Percentiles rank a stretch among this genome's conserved stretches.
Evolutionary conservation across 2,888 invertebrate genomes (phyloP).

Genomic region (Drosophila macrospina): DNA sequence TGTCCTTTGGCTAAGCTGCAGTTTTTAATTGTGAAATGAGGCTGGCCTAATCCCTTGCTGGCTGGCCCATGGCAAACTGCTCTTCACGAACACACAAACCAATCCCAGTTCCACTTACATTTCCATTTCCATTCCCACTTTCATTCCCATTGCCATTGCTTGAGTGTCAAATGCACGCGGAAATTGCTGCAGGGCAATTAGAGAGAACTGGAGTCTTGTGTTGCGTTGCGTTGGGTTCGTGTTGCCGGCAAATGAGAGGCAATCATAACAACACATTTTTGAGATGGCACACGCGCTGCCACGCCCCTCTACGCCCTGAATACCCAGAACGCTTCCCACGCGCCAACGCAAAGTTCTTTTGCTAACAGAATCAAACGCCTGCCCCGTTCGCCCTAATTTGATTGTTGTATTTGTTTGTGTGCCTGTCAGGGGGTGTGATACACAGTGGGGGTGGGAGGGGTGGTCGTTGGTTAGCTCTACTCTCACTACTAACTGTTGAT

Average conservation of each 20-base stretch:
- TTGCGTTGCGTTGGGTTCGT: constrained; percentile 8
- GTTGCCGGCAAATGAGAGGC: constrained; percentile 42
- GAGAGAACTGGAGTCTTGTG: constrained; percentile 4
- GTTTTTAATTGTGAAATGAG: constrained; percentile 76
- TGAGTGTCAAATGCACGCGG: constrained; percentile 68
- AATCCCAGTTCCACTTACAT: constrained; percentile 5
- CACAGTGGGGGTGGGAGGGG: neutral
- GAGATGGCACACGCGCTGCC: constrained; percentile 55
- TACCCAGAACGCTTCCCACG: constrained; percentile 54
- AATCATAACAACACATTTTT: constrained; percentile 38
- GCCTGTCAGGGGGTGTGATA: neutral
- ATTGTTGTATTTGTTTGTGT: constrained; percentile 56
- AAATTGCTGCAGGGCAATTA: constrained; percentile 66
- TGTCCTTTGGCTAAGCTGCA: constrained; percentile 48
- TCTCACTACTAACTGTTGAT: constrained; percentile 80
- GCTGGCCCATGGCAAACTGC: constrained; percentile 28
- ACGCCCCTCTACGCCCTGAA: constrained; percentile 50
- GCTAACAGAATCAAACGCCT: constrained; percentile 43
- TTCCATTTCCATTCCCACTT: constrained; percentile 21
- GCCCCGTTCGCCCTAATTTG: constrained; percentile 68
- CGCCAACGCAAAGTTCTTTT: constrained; percentile 20
- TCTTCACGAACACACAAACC: neutral
- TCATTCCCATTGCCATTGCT: constrained; percentile 7
- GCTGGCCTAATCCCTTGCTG: constrained; percentile 57
- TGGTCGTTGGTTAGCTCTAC: too few relatives aligned